Evolutionary conservation across 2,888 invertebrate species (phyloP).

Genomic region (Incurvaria masculella): DNA sequence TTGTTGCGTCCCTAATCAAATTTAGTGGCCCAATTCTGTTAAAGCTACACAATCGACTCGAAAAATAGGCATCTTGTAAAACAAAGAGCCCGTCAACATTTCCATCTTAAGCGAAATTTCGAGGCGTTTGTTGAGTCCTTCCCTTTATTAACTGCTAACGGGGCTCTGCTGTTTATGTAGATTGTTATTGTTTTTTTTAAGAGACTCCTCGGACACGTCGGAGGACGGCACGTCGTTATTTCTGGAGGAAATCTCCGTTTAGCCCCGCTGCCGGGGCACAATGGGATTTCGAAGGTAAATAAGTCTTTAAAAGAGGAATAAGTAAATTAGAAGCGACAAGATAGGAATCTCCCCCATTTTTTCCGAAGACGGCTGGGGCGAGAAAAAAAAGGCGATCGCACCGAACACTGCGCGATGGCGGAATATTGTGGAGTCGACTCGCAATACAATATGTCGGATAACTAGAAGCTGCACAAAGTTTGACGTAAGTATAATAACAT

Average conservation of each 20-base stretch:
- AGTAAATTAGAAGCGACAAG: constrained; percentile 77
- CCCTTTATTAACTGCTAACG: constrained; percentile 57
- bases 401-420: constrained; percentile 9
- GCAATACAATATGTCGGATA: no score
- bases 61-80: constrained; percentile 35
- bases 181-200: constrained; percentile 54
- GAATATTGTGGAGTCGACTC: constrained; percentile 25
- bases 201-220: constrained; percentile 52
- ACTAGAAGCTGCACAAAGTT: no score
- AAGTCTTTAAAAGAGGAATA: constrained; percentile 72
- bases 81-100: constrained; percentile 44
- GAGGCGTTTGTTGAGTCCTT: constrained; percentile 50
- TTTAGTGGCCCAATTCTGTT: background rate
- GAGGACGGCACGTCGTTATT: constrained; percentile 39
- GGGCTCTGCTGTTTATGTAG: constrained; percentile 54
- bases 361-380: constrained; percentile 44
- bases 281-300: constrained; percentile 65
- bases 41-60: constrained; percentile 16
- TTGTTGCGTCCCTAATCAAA: background rate
- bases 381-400: constrained; percentile 51
- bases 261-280: constrained; percentile 42
- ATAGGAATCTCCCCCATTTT: constrained; percentile 72
- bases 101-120: constrained; percentile 41
- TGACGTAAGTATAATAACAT: no score
- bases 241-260: constrained; percentile 31